Evolutionary conservation across 2,888 invertebrate genomes (phyloP).

Genomic region (Muschampia plurimacula): DNA sequence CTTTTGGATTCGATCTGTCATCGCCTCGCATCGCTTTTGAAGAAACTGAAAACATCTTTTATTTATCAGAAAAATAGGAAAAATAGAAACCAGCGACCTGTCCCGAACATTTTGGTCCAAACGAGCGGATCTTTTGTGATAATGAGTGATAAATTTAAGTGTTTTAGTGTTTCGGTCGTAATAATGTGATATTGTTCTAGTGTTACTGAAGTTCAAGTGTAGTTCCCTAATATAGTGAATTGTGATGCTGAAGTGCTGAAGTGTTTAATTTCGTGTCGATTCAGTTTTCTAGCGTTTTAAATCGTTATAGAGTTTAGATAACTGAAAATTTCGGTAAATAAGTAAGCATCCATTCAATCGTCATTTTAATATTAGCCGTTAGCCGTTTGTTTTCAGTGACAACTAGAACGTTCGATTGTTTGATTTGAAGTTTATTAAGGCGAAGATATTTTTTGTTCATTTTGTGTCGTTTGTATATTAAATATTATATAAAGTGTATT

Average conservation of each 20-base stretch:
- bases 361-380: not conserved
- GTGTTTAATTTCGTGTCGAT: conserved; percentile 4
- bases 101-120: not conserved
- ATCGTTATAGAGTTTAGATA: conserved; percentile 3
- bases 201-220: not conserved
- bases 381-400: not conserved
- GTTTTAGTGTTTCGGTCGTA: not conserved
- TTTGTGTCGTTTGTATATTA: not conserved
- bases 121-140: not conserved
- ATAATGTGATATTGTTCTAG: not conserved
- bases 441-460: not conserved
- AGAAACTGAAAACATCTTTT: not conserved
- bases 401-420: conserved; percentile 1
- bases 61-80: not conserved
- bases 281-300: not conserved
- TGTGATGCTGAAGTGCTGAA: conserved; percentile 8
- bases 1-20: too few species aligned
- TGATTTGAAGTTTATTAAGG: not conserved
- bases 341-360: not conserved
- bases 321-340: conserved; percentile 1
- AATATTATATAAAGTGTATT: not conserved
- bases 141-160: not conserved
- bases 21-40: too few species aligned
- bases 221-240: not conserved
- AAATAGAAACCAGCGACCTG: not conserved